A percentile compares a stretch with the other conserved stretches of the same genome.
phyloP scores from a whole-genome alignment of 2,113 vertebrate genomes.

The Tragulus kanchil region DNA sequence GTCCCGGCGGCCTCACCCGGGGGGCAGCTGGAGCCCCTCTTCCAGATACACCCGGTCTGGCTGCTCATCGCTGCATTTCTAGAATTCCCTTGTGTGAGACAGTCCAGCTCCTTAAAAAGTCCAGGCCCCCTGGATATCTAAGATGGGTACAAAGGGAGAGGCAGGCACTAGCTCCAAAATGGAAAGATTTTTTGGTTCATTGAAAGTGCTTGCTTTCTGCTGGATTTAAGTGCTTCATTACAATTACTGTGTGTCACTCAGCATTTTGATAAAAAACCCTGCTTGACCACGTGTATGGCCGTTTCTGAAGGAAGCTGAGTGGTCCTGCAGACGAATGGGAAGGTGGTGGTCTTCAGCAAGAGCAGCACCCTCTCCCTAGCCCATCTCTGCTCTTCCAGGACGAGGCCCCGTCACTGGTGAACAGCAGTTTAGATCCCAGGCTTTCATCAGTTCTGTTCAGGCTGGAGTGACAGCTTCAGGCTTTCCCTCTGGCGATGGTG shows the following conservation, averaged over 20 bases:
- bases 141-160: background rate
- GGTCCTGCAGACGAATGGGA: background rate
- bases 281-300: background rate
- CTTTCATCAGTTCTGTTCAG: background rate
- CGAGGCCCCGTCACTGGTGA: background rate
- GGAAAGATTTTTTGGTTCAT: no score
- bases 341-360: background rate
- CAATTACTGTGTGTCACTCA: background rate
- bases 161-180: constrained; percentile 78
- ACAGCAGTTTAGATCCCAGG: background rate
- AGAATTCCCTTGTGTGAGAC: background rate
- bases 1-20: background rate
- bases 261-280: background rate
- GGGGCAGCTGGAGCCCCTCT: background rate
- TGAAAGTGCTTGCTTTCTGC: background rate
- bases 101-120: no score
- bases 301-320: constrained; percentile 15
- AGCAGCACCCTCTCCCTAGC: background rate
- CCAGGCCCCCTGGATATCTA: constrained; percentile 49
- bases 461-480: background rate
- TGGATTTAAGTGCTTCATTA: background rate
- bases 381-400: fast-evolving
- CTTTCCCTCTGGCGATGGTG: background rate
- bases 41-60: background rate
- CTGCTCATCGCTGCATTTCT: background rate